Evolutionary conservation across 2,797 vertebrate genomes (phyloP), one percentile per base, ranked within the genome.

Genomic region (Scolopax bukidnonensis): DNA sequence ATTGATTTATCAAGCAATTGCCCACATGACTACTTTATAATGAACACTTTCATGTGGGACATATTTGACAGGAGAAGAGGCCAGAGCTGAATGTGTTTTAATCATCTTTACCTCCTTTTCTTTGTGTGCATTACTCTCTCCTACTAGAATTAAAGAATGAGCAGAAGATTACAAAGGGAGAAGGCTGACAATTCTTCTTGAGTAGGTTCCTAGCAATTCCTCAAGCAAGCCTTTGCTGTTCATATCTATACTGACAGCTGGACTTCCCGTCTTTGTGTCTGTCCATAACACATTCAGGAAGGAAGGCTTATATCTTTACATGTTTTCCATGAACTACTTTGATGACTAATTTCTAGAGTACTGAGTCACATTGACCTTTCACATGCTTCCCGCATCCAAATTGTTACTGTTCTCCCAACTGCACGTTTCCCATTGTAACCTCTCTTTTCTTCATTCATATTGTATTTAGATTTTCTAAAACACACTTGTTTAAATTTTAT

Each of bases 251-350:
- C 59, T 57, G 70, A 47, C 91, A 94, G 93, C 75, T 90, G 88
- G n/a, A 30, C 43, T 96, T 96, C 95, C 96, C 74, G 93, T 16
- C 71, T 57, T 68, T 80, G 50, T 3, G 0, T 65, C 81, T 89
- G 53, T 15, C 88, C 81, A 14, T 27, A 83, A 77, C 89, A 60
- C 74, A 47, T 24, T 70, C 90, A 94, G 96, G 93, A 96, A 97
- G 90, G 91, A 95, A 92, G 71, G 75, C 68, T 95, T 87, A 43
- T 97, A 94, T 96, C 89, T 97, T 94, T 51, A 78, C 57, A 71
- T 79, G 67, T 71, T 95, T 96, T 89, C 88, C 90, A 89, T 57
- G 27, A 71, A 89, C 41, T 64, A 54, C 41, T 93, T 87, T 18
- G n/a, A 54, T 85, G 78, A 89, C 68, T 94, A 87, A 91, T 91